Percentiles rank a stretch among this genome's conserved stretches.
Conservation (phyloP, 2,797 vertebrate species). For the Acanthornis magna region DNA sequence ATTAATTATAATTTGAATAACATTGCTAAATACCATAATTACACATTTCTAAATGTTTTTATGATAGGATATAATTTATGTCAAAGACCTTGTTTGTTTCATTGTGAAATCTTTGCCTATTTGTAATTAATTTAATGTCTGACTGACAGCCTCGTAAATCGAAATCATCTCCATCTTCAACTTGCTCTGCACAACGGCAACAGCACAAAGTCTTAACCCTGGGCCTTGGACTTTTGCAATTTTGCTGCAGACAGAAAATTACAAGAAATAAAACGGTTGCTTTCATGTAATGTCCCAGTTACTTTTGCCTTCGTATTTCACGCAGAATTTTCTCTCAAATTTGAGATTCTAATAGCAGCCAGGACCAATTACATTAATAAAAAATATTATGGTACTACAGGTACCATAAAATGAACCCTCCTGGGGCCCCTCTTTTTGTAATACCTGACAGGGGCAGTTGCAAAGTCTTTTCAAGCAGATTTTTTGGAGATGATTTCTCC, state of each 20-base stretch:
- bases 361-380: neutral
- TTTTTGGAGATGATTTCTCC: neutral
- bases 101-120: slow-evolving; percentile 38
- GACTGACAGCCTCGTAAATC: slow-evolving; percentile 27
- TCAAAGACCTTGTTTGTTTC: slow-evolving; percentile 60
- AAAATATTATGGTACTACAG: neutral
- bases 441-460: neutral
- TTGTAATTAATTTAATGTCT: slow-evolving; percentile 39
- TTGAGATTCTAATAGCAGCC: neutral
- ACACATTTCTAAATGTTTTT: slow-evolving; percentile 52
- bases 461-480: neutral
- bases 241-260: neutral
- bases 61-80: slow-evolving; percentile 48
- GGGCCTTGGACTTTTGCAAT: neutral
- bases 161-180: neutral
- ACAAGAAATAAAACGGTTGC: neutral
- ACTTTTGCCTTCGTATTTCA: neutral
- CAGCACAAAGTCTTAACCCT: neutral
- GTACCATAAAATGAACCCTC: neutral
- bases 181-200: neutral
- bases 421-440: neutral
- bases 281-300: neutral
- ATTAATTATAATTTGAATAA: slow-evolving; percentile 44
- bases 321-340: neutral
- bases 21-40: slow-evolving; percentile 43